A percentile compares a stretch with the other conserved stretches of the same genome.
These are phyloP conservation scores for Barnardius zonarius DNA, from an alignment of 2,113 vertebrate species.

Conservation along the genomic window DNA sequence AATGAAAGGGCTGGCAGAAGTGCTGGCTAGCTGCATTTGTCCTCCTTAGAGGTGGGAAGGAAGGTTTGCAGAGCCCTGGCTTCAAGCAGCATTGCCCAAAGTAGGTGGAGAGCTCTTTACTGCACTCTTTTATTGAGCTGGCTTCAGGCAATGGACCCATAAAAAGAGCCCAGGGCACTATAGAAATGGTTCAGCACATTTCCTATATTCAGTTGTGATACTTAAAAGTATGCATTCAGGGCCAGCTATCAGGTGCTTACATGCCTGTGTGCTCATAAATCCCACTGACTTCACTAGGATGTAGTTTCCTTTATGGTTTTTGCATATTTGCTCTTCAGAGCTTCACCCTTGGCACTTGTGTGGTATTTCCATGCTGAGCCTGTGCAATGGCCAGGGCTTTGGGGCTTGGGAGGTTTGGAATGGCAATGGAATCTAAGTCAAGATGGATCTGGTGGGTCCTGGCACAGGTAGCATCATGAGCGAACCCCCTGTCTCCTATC, in stretches of 20 bases:
- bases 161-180: background rate
- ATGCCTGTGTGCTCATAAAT: background rate
- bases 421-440: background rate
- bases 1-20: conserved; percentile 65
- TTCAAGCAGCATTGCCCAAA: background rate
- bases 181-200: background rate
- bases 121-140: background rate
- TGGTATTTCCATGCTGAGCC: background rate
- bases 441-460: background rate
- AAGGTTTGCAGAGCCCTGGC: background rate
- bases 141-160: background rate
- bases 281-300: background rate
- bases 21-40: background rate
- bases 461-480: background rate
- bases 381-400: background rate
- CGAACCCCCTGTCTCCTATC: background rate
- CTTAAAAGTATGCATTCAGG: background rate
- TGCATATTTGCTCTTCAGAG: background rate
- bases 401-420: background rate
- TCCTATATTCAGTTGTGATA: background rate
- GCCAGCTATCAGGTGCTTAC: background rate
- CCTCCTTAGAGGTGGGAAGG: background rate
- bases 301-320: background rate
- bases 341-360: background rate
- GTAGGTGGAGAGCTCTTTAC: background rate